Evolutionary conservation across 1,140 invertebrate species (phyloP), one percentile per base, ranked within the genome.

Genomic region (Drosophila littoralis): DNA sequence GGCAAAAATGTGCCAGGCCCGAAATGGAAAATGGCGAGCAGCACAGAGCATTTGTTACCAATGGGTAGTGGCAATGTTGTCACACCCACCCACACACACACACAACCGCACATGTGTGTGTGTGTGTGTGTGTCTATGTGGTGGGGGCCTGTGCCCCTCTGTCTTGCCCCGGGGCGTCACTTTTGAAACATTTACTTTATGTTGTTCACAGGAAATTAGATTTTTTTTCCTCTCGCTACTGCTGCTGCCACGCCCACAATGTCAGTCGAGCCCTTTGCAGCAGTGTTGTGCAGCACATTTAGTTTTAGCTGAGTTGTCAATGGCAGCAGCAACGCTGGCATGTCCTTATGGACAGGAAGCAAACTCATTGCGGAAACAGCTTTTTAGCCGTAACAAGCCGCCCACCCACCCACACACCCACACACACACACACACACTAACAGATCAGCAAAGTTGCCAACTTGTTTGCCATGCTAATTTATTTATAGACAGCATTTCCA

Each of bases 181-280:
- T 88, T 88, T 88, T 88, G 83, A 88, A 88, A 88, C 83, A 88
- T 88, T 88, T 88, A 88, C 83, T 88, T 88, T 88, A 88, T 88
- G 83, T 88, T 88, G 83, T 88, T 88, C 83, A 88, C 83, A 88
- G 83, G 83, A 88, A 88, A 88, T 88, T 88, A 88, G 84, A 88
- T 86, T 79, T 85, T 86, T 81, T 69, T 55, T 65, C 50, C 43
- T 48, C 59, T 6, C 22, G 65, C 43, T 58, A 57, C 22, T 42
- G 42, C n/a, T 51, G 33, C 57, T 67, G 54, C 63, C 72, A 73
- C 73, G 73, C 81, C 72, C 12, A 52, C 58, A 45, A 43, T 61
- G 61, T 57, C 57, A 35, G n/a, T 35, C 1, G 45, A 7, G 54
- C 15, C 13, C 46, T 35, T 57, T 45, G 69, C 61, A 67, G 38